Evolutionary conservation across 2,888 invertebrate genomes (phyloP).

Genomic region (Meiosimyza decipiens): DNA sequence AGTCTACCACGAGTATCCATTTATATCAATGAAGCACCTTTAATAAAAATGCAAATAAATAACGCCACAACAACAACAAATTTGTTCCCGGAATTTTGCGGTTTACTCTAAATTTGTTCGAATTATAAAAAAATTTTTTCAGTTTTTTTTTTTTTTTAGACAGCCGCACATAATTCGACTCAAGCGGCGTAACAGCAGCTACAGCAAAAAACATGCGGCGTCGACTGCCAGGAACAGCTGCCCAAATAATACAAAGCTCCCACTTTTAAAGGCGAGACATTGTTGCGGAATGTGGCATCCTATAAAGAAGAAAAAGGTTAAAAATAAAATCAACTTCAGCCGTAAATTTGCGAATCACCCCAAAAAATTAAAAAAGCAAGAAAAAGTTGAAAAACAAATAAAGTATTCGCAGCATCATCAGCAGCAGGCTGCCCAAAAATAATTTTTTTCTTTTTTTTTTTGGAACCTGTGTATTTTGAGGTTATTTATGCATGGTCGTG

Average conservation of each 20-base stretch:
- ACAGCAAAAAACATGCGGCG: not conserved
- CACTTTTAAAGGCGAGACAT: no score
- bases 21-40: no score
- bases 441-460: not conserved
- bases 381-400: conserved; percentile 10
- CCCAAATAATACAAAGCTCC: not conserved
- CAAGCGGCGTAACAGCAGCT: no score
- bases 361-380: not conserved
- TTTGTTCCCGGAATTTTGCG: no score
- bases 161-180: no score
- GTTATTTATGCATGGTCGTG: conserved; percentile 31
- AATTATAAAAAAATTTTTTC: conserved; percentile 8
- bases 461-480: not conserved
- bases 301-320: not conserved
- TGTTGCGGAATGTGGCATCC: not conserved
- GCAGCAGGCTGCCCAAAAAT: not conserved
- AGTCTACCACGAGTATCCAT: no score
- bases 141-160: not conserved
- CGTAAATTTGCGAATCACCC: conserved; percentile 14
- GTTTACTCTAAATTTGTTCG: conserved; percentile 1
- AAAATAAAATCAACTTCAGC: conserved; percentile 12
- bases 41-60: no score
- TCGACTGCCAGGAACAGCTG: not conserved
- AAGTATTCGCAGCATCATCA: conserved; percentile 5
- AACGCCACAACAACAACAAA: no score